Percentiles rank a stretch among this genome's conserved stretches.
Evolutionary conservation across 2,888 invertebrate species (phyloP).

Genomic region (Caradrina clavipalpis): DNA sequence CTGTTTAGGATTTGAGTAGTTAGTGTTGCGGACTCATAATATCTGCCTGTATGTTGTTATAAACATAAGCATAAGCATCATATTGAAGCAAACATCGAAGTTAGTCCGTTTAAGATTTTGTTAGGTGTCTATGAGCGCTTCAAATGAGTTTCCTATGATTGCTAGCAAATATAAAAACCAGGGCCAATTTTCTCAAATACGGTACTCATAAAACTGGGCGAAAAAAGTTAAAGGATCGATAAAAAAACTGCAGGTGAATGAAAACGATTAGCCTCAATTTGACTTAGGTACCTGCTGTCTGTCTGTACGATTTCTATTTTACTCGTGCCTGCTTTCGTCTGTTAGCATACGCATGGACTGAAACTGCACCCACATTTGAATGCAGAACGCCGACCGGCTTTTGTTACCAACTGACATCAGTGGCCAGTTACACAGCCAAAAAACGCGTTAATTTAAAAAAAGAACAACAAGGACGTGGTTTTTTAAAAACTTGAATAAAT

Average conservation of each 20-base stretch:
- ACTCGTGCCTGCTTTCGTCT: slow-evolving; percentile 3
- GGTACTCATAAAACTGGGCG: not conserved
- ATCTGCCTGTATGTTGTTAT: not conserved
- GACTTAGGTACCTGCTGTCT: not conserved
- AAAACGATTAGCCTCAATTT: slow-evolving; percentile 10
- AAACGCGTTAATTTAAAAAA: not conserved
- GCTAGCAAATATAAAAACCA: not conserved
- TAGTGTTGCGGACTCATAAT: slow-evolving; percentile 15
- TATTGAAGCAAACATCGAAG: not conserved
- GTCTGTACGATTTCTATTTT: slow-evolving; percentile 16
- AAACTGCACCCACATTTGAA: slow-evolving; percentile 26
- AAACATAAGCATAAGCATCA: slow-evolving; percentile 5
- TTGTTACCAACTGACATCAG: slow-evolving; percentile 20
- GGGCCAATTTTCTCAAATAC: not conserved
- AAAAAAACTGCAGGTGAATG: not conserved
- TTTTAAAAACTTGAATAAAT: slow-evolving; percentile 21
- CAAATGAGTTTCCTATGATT: not conserved
- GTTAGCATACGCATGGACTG: slow-evolving; percentile 18
- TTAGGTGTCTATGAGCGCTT: not conserved
- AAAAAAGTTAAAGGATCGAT: not conserved
- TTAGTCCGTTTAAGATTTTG: not conserved
- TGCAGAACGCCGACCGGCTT: slow-evolving; percentile 24
- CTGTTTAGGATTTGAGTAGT: slow-evolving; percentile 24
- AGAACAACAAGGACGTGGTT: not conserved
- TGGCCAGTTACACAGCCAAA: not conserved